These are phyloP conservation scores for Leuciscus idus DNA, from an alignment of 2,113 vertebrate species.

Conservation along the genomic window DNA sequence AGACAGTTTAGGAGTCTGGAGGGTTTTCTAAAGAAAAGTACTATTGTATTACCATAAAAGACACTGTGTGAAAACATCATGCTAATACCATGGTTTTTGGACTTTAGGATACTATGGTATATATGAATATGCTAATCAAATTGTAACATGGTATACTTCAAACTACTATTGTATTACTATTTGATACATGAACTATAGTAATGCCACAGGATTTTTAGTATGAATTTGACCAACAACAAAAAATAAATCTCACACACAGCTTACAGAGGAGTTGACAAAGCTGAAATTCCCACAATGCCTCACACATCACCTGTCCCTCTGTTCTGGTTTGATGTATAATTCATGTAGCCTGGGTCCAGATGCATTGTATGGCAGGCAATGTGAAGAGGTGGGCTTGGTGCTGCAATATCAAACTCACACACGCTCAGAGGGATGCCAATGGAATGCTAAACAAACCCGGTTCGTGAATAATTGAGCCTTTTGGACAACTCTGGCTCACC, in stretches of 20 bases:
- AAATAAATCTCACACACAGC: background rate
- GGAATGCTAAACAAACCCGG: slow-evolving; percentile 61
- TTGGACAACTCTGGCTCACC: slow-evolving; percentile 50
- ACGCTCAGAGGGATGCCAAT: slow-evolving; percentile 48
- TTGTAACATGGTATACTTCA: background rate
- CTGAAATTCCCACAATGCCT: slow-evolving; percentile 40
- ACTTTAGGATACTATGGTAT: background rate
- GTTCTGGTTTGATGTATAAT: slow-evolving; percentile 48
- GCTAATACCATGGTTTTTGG: background rate
- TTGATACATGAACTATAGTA: background rate
- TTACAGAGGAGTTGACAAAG: background rate
- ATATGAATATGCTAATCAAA: background rate
- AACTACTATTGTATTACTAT: background rate
- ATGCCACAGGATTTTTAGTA: background rate
- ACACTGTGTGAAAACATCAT: background rate
- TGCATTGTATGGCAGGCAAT: slow-evolving; percentile 27
- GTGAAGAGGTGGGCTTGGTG: background rate
- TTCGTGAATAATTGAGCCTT: slow-evolving; percentile 59
- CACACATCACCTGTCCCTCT: slow-evolving; percentile 42
- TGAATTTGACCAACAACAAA: background rate
- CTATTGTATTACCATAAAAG: background rate
- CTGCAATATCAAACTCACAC: slow-evolving; percentile 29
- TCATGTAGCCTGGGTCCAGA: slow-evolving; percentile 15
- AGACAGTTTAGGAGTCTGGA: background rate
- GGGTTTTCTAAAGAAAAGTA: too few relatives aligned